Conservation (phyloP, 2,797 vertebrate genomes). For the Mustela erminea region DNA sequence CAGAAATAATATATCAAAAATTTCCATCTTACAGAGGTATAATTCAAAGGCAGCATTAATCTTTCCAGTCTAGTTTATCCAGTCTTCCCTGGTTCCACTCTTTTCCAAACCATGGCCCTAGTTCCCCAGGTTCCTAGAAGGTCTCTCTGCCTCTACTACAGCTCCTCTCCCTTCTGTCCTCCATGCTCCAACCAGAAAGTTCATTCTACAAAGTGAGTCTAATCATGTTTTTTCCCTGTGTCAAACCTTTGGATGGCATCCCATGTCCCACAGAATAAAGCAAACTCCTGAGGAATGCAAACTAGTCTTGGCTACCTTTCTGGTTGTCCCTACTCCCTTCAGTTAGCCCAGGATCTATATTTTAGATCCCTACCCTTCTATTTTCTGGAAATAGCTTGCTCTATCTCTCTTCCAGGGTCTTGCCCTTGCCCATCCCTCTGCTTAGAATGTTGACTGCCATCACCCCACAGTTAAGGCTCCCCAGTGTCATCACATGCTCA, state of each 20-base stretch:
- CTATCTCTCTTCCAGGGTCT: not conserved
- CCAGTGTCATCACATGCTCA: not conserved
- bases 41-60: not conserved
- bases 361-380: not conserved
- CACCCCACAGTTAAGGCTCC: not conserved
- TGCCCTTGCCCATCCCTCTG: not conserved
- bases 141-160: not conserved
- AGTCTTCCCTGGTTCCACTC: not conserved
- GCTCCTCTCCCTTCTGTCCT: not conserved
- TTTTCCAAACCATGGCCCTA: not conserved
- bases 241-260: not conserved
- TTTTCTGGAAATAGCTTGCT: not conserved
- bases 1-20: constrained; percentile 29
- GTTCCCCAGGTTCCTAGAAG: not conserved
- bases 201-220: not conserved
- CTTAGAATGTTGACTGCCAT: not conserved
- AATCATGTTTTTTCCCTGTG: not conserved
- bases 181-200: not conserved
- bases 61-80: not conserved
- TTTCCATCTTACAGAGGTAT: not conserved
- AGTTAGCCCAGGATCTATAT: not conserved
- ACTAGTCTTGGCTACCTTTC: not conserved
- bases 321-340: not conserved
- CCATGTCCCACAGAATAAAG: not conserved
- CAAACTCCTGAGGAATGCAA: not conserved